Percentiles rank a stretch among this genome's conserved stretches.
Evolutionary conservation across 64 coral and sea anemone species (phyloP).

Genomic region (Acropora yongei): DNA sequence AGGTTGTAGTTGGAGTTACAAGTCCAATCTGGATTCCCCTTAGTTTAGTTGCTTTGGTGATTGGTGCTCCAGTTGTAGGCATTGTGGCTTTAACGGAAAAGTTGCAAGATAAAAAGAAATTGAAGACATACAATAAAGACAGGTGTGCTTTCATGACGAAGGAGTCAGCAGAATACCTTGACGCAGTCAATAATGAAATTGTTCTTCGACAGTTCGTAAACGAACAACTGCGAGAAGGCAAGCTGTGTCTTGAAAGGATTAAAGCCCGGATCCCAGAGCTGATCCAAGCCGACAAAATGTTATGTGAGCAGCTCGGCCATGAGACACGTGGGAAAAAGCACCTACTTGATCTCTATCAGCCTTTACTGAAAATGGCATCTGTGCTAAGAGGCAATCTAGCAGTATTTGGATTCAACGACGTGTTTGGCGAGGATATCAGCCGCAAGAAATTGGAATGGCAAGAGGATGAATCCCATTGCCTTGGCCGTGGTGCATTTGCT

Average conservation of each 20-base stretch:
- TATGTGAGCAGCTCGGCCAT: no score
- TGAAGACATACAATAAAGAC: background rate
- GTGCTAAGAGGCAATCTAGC: no score
- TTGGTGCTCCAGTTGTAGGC: background rate
- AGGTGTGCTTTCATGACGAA: conserved; percentile 19
- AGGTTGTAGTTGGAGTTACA: background rate
- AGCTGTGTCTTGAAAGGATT: no score
- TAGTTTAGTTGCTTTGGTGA: background rate
- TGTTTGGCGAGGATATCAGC: no score
- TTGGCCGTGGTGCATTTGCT: background rate
- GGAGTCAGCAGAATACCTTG: background rate
- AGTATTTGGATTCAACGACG: no score
- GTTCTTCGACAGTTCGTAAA: background rate
- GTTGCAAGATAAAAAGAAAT: background rate
- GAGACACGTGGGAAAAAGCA: no score
- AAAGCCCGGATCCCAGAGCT: no score
- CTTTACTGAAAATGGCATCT: no score
- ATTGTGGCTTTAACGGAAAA: background rate
- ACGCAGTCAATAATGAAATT: background rate
- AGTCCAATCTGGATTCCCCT: conserved; percentile 42
- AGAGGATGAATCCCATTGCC: background rate
- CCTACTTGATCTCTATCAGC: no score
- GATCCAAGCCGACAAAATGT: no score
- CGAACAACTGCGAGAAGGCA: no score
- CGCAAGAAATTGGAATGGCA: no score